Conservation (phyloP, 2,113 vertebrate genomes). For the Oreochromis aureus region DNA sequence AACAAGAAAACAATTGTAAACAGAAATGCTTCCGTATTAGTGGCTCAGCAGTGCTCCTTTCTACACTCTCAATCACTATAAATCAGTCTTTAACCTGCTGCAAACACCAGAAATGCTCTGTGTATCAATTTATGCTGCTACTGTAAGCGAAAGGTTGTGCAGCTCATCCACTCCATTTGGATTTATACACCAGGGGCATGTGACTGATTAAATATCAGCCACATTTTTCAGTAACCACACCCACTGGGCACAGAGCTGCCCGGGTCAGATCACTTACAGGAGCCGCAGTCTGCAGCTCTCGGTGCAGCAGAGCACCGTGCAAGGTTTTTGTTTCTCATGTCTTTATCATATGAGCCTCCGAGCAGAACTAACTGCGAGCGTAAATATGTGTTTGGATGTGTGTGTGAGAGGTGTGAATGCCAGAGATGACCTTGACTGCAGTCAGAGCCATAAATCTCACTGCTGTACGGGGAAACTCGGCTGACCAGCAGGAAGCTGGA, state of each 20-base stretch:
- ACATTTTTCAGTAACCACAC: neutral
- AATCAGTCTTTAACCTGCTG: neutral
- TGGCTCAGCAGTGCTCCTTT: neutral
- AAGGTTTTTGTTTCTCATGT: neutral
- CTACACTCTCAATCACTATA: neutral
- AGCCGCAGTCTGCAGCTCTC: neutral
- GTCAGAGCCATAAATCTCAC: slow-evolving; percentile 31
- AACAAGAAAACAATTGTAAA: neutral
- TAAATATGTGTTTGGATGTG: slow-evolving; percentile 1
- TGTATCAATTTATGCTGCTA: neutral
- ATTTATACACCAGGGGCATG: neutral
- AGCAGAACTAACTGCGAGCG: neutral
- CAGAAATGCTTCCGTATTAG: neutral
- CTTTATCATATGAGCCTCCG: neutral
- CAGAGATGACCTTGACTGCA: slow-evolving; percentile 4
- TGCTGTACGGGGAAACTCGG: neutral
- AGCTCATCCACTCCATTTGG: neutral
- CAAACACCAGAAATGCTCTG: neutral
- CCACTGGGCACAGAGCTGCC: neutral
- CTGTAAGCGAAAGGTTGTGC: neutral
- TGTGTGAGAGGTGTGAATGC: slow-evolving; percentile 14
- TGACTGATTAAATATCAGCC: slow-evolving; percentile 11
- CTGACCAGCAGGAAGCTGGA: slow-evolving; percentile 13
- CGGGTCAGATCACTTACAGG: slow-evolving; percentile 12
- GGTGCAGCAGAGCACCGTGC: neutral